Conservation (phyloP, 2,113 vertebrate species). For the Istiophorus platypterus region DNA sequence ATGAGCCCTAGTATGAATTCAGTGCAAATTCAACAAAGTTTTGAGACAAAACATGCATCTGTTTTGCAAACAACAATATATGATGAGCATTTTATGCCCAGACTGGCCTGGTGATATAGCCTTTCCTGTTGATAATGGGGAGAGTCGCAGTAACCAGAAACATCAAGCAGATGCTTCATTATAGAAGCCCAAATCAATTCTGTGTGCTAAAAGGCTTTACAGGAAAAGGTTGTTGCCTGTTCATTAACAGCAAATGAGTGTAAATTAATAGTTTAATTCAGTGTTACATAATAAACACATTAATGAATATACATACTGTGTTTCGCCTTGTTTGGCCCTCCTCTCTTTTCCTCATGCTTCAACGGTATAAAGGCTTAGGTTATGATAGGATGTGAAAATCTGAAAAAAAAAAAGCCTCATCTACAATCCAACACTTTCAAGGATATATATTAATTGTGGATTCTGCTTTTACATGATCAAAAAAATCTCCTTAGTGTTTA, state of each 20-base stretch:
- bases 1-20: neutral
- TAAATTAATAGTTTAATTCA: neutral
- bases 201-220: neutral
- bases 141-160: neutral
- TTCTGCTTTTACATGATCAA: neutral
- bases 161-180: no score
- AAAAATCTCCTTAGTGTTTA: neutral
- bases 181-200: neutral
- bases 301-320: neutral
- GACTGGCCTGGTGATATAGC: neutral
- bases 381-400: neutral
- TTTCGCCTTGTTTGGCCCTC: neutral
- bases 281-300: neutral
- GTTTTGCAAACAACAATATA: neutral
- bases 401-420: neutral
- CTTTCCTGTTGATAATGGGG: neutral
- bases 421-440: neutral
- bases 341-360: no score
- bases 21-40: neutral
- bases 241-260: neutral
- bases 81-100: neutral
- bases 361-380: no score
- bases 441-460: neutral
- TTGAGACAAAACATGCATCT: neutral
- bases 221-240: neutral